Evolutionary conservation across 2,797 vertebrate genomes (phyloP), one percentile per base, ranked within the genome.

Genomic region (Scarus forsteni): DNA sequence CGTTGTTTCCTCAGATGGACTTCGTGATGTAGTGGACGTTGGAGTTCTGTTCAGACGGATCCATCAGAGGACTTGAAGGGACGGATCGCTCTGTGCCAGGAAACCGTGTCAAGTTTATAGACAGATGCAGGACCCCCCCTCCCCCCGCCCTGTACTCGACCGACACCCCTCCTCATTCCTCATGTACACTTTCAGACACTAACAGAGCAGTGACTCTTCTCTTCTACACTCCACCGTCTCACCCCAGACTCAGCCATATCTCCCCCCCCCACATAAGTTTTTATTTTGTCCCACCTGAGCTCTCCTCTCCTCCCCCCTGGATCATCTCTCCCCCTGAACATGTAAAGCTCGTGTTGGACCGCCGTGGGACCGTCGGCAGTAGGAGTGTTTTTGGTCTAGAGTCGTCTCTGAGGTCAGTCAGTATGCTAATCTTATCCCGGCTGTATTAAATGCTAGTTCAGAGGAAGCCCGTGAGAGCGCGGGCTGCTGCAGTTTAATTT

Each of bases 101-200:
- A 84, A 80, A 89, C 69, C 18, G 67, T 82, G 71, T 89, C 80
- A 77, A 77, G 68, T 79, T 27, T 82, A 51, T 57, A 65, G 72
- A 84, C 87, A 72, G 88, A 92, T 92, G 87, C 87, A 84, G 92
- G 91, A 89, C 89, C 84, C 81, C 81, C 87, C 73, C 60, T 66
- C 36, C 34, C 50, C 58, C 35, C 34, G 44, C 58, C 12, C 12
- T 51, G 12, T 3, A 0, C 63, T 63, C 3, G 12, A 68, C 49
- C n/a, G n/a, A 7, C 0, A n/a, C 34, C 53, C 80, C 60, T 39
- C 12, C 80, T 77, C 84, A 74, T 66, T 68, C 76, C 44, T 51
- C 73, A 51, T 72, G 54, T 68, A 69, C 76, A 8, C 73, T 65
- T 62, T 65, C 84, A 87, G 83, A 92, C 89, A 91, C 89, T 87